Conservation (phyloP, 2,888 invertebrate species). For the Agonopterix alstromeriana region DNA sequence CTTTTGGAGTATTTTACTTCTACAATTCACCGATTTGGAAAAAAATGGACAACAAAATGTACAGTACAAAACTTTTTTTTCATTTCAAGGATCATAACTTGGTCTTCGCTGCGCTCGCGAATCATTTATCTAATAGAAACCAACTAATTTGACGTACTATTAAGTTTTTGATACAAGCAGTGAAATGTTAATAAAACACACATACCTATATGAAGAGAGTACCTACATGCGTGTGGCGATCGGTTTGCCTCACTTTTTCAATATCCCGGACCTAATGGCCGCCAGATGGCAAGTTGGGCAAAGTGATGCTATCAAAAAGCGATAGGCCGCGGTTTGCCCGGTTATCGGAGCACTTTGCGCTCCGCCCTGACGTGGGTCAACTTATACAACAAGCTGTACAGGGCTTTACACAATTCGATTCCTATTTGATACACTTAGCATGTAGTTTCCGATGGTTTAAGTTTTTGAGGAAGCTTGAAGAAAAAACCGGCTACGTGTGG, state of each 20-base stretch:
- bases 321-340: slow-evolving; percentile 69
- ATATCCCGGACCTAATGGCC: slow-evolving; percentile 73
- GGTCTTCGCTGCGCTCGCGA: too few species aligned
- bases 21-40: too few species aligned
- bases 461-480: too few species aligned
- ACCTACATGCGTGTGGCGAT: slow-evolving; percentile 31
- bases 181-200: neutral
- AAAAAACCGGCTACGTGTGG: too few species aligned
- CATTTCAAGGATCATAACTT: too few species aligned
- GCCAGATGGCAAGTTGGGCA: slow-evolving; percentile 73
- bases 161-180: too few species aligned
- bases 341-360: slow-evolving; percentile 74
- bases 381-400: slow-evolving; percentile 45
- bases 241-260: slow-evolving; percentile 67
- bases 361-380: slow-evolving; percentile 56
- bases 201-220: neutral
- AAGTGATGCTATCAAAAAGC: slow-evolving; percentile 77
- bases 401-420: slow-evolving; percentile 33
- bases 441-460: too few species aligned
- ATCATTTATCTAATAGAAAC: too few species aligned
- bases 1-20: too few species aligned
- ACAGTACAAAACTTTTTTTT: too few species aligned
- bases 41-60: too few species aligned
- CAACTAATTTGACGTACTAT: too few species aligned
- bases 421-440: neutral